These are phyloP conservation scores for Eremobia ochroleuca DNA, from an alignment of 2,888 invertebrate species.

Conservation along the genomic window DNA sequence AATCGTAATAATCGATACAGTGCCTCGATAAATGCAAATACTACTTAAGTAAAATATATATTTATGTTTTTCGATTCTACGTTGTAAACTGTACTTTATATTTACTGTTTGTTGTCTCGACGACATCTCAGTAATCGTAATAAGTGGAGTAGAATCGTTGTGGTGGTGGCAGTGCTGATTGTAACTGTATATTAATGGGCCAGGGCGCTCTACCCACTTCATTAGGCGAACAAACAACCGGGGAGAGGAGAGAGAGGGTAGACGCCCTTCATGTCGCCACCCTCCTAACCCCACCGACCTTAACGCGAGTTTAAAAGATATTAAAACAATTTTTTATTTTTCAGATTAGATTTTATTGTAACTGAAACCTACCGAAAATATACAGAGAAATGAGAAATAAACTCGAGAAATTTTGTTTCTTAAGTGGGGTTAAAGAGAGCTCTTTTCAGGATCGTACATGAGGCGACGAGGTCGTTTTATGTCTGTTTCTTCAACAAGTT, in stretches of 20 bases:
- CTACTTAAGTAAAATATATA: conserved; percentile 39
- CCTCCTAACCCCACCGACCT: conserved; percentile 79
- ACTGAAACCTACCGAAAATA: conserved; percentile 70
- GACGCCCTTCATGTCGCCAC: conserved; percentile 82
- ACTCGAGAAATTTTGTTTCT: conserved; percentile 67
- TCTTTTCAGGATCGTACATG: conserved; percentile 56
- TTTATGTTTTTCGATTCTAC: conserved; percentile 36
- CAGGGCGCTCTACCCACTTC: conserved; percentile 85
- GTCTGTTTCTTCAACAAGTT: conserved; percentile 23
- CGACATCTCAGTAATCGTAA: conserved; percentile 65
- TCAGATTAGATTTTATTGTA: conserved; percentile 72
- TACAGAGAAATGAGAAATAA: conserved; percentile 68
- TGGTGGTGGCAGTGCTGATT: conserved; percentile 74
- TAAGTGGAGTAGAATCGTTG: conserved; percentile 70
- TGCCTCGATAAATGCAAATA: conserved; percentile 46
- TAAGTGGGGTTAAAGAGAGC: conserved; percentile 67
- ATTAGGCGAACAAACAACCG: conserved; percentile 88
- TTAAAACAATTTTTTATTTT: conserved; percentile 68
- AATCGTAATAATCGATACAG: conserved; percentile 57
- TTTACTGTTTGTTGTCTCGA: conserved; percentile 56
- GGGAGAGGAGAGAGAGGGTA: conserved; percentile 78
- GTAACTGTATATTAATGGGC: conserved; percentile 85
- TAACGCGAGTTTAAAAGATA: conserved; percentile 67
- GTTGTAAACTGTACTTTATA: conserved; percentile 43
- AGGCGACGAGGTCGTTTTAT: conserved; percentile 20